Evolutionary conservation across 2,888 invertebrate genomes (phyloP), one percentile per base, ranked within the genome.

Genomic region (Didymodactylos carnosus): DNA sequence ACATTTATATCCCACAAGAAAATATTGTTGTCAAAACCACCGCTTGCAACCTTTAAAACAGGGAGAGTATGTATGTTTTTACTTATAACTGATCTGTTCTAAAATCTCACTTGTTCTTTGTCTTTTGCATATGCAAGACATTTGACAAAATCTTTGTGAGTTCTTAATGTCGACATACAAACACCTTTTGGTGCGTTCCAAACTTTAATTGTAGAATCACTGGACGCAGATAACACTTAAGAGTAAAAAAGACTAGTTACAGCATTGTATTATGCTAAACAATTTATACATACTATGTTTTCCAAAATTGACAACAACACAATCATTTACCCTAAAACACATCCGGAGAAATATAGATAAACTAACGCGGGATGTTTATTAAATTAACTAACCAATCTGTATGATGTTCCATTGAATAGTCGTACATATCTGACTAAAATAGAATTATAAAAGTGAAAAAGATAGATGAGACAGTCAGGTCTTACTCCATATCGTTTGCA

Each of bases 311-410:
- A 43, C 46, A 46, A 71, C n/a, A 27, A 25, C 46, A 43, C 35
- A 39, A 29, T 39, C 46, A n/a, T 51, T 70, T 43, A 39, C 51
- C 51, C n/a, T n/a, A 73, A 27, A 19, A 39, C 23, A 41, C 39
- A 29, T 19, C n/a, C 39, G 25, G 29, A 72, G 41, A 5, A 13
- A 75, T 19, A n/a, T 16, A 16, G 23, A n/a, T 35, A n/a, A 46
- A 70, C 39, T 13, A 72, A 11, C 14, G 14, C 29, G 8, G n/a
- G 23, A 29, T 71, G 39, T 27, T 70, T 29, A 97, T 91, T 81
- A 99, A 93, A 84, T 98, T 98, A 84, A 98, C 98, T 71, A 98
- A 95, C 98, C 98, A 98, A 84, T 98, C 98, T 4, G 95, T 97
- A 83, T 98, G 98, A 84, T 98, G 97, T 83, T 98, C 97, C 94